Percentiles rank a stretch among this genome's conserved stretches.
These are phyloP conservation scores for Coreius guichenoti DNA, from an alignment of 2,797 vertebrate species.

Conservation along the genomic window DNA sequence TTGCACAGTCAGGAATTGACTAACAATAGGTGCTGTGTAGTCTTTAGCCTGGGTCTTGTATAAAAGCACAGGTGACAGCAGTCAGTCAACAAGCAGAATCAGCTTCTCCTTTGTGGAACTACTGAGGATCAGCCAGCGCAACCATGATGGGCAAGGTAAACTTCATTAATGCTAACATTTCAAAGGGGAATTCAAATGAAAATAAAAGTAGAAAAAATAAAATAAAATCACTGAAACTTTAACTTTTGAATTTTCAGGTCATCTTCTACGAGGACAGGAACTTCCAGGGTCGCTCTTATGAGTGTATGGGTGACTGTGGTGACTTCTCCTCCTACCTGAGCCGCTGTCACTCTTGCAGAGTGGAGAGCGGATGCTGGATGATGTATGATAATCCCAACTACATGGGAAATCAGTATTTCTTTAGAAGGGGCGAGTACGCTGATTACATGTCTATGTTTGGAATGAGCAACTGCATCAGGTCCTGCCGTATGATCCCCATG, in stretches of 20 bases:
- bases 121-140: not conserved
- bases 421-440: conserved; percentile 57
- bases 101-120: conserved; percentile 13
- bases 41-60: conserved; percentile 37
- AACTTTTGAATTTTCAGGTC: not conserved
- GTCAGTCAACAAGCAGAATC: conserved; percentile 25
- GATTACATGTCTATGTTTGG: conserved; percentile 61
- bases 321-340: conserved; percentile 55
- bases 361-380: conserved; percentile 67
- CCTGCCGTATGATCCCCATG: conserved; percentile 54
- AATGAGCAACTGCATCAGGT: conserved; percentile 41
- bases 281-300: conserved; percentile 67
- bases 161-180: not conserved
- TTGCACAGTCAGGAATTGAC: conserved; percentile 52
- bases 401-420: conserved; percentile 58
- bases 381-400: conserved; percentile 58
- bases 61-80: conserved; percentile 44
- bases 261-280: conserved; percentile 28
- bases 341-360: conserved; percentile 71
- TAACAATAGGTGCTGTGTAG: conserved; percentile 31
- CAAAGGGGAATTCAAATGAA: not conserved
- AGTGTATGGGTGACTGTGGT: conserved; percentile 53
- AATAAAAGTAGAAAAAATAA: not conserved
- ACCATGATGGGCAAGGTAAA: conserved; percentile 29
- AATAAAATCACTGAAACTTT: not conserved